These are phyloP conservation scores for Parascotia fuliginaria DNA, from an alignment of 2,888 invertebrate genomes.

Conservation along the genomic window DNA sequence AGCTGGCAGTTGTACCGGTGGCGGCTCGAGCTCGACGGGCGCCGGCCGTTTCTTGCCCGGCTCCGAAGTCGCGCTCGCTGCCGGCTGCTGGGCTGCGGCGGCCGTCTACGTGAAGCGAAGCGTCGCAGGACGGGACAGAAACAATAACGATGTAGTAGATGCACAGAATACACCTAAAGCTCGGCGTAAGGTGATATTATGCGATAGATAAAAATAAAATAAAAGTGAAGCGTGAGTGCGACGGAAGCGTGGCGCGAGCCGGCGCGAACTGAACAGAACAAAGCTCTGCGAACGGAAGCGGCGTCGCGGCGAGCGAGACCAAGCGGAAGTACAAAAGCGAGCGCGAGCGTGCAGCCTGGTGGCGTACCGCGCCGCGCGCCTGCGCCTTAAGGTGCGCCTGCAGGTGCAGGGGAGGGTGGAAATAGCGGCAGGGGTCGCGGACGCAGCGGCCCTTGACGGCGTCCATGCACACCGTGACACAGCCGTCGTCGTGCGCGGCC, in stretches of 20 bases:
- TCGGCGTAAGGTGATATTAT: constrained; percentile 84
- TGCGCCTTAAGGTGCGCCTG: constrained; percentile 99
- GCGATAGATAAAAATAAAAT: constrained; percentile 82
- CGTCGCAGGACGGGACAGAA: constrained; percentile 86
- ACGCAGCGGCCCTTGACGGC: constrained; percentile 99
- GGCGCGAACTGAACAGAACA: constrained; percentile 80
- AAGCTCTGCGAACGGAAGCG: constrained; percentile 83
- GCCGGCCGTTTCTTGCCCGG: constrained; percentile 97
- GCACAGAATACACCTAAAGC: constrained; percentile 86
- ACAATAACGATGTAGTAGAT: constrained; percentile 86
- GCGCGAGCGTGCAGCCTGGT: constrained; percentile 87
- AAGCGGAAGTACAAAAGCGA: constrained; percentile 83
- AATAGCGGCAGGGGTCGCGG: constrained; percentile 99
- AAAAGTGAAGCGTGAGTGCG: constrained; percentile 85
- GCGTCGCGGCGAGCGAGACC: constrained; percentile 82
- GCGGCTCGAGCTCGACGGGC: constrained; percentile 87
- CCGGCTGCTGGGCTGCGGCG: constrained; percentile 87
- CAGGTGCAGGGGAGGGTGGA: constrained; percentile 99
- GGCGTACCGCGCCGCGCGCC: constrained; percentile 96
- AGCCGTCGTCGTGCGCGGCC: constrained; percentile 98
- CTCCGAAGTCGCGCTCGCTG: constrained; percentile 89
- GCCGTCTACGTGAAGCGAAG: constrained; percentile 86
- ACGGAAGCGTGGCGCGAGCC: constrained; percentile 84
- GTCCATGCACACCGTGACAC: constrained; percentile 99
- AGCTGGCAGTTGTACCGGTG: constrained; percentile 95